Evolutionary conservation across 2,888 invertebrate species (phyloP), one percentile per base, ranked within the genome.

Genomic region (Drosophila kuntzei): DNA sequence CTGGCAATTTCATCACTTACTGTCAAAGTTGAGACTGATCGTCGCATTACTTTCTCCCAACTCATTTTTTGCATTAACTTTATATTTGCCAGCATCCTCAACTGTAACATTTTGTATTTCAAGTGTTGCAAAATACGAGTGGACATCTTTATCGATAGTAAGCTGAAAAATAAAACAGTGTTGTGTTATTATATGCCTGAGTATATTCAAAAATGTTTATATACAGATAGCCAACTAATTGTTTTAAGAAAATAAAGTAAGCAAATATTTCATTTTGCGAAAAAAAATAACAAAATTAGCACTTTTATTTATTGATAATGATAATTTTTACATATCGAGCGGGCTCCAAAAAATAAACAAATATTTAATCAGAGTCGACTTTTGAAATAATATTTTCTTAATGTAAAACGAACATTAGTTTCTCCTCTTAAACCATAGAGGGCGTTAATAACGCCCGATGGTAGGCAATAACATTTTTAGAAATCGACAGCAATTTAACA

Each of bases 1-100:
- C 9, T 20, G 14, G 6, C 27, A 14, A 22, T 9, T 12, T 20
- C n/a, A 18, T 12, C n/a, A 96, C 98, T 97, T 95, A 98, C 98
- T 98, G 95, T 98, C 98, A 94, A 98, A 98, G 94, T 98, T 98
- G 90, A 98, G 95, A 94, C 98, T 98, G 93, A 98, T 98, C 76
- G 98, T 98, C 73, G 98, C 98, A 93, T 98, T 98, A 92, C 98
- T 98, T 93, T 99, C 98, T 92, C 99, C 99, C 90, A 98, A 95
- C 93, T 98, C 98, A 94, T 98, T 99, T 94, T 98, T 98, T 90
- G 98, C 98, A 90, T 97, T 98, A 90, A 98, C 98, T 94, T 97
- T 96, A 94, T 98, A 98, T 94, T 98, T 98, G 92, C 98, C 98
- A 93, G 98, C 98, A 94, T 98, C 98, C 94, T 98, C 98, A 90